Evolutionary conservation across 2,888 invertebrate genomes (phyloP).

Genomic region (Lycocerus yunnanus): DNA sequence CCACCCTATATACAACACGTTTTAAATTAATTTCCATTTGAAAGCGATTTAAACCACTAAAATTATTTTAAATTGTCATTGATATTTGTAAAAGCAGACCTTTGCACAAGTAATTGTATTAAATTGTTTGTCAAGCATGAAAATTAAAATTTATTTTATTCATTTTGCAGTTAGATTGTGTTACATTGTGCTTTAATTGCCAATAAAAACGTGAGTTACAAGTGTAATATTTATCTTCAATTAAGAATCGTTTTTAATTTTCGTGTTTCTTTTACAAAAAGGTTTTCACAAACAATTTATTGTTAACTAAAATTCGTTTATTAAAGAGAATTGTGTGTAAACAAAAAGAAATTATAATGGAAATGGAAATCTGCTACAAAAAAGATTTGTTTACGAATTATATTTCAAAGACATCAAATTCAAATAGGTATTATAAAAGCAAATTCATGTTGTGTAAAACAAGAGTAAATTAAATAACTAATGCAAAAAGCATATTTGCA

Average conservation of each 20-base stretch:
- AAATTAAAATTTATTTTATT: not conserved
- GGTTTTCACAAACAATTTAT: not conserved
- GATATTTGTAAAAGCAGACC: not conserved
- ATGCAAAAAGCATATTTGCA: too few relatives aligned
- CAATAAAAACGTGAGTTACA: not conserved
- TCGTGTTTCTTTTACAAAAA: not conserved
- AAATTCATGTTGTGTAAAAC: too few relatives aligned
- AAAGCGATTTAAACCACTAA: not conserved
- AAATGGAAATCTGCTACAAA: too few relatives aligned
- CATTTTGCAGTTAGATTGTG: not conserved
- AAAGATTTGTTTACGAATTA: too few relatives aligned
- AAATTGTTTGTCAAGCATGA: not conserved
- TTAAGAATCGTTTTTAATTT: not conserved
- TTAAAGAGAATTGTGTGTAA: too few relatives aligned
- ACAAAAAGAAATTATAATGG: too few relatives aligned
- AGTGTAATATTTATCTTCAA: not conserved
- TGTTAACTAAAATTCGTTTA: too few relatives aligned
- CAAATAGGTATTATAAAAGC: too few relatives aligned
- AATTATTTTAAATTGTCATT: not conserved
- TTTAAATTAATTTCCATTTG: not conserved
- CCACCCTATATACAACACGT: not conserved
- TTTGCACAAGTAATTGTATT: not conserved
- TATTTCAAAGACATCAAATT: too few relatives aligned
- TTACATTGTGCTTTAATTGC: not conserved
- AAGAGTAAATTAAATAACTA: too few relatives aligned